These are phyloP conservation scores for Lymantria monacha DNA, from an alignment of 2,888 invertebrate species.

Conservation along the genomic window DNA sequence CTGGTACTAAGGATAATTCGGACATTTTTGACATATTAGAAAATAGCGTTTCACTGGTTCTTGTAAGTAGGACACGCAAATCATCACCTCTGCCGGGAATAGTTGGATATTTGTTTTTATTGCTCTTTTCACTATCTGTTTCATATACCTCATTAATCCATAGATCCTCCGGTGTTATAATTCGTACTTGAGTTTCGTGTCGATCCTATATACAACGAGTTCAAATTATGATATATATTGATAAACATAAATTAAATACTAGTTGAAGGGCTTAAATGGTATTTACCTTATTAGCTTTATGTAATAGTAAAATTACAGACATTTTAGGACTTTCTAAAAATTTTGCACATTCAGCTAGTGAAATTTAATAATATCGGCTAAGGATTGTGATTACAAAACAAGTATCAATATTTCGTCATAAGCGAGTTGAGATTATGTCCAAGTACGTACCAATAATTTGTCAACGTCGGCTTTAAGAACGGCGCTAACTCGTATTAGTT, in stretches of 20 bases:
- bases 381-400: too few relatives aligned
- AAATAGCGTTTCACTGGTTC: constrained; percentile 10
- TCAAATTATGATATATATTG: not conserved
- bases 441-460: constrained; percentile 53
- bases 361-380: too few relatives aligned
- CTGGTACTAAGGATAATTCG: constrained; percentile 42
- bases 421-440: too few relatives aligned
- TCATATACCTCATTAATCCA: constrained; percentile 21
- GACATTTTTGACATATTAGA: constrained; percentile 24
- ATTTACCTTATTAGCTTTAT: too few relatives aligned
- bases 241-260: not conserved
- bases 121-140: not conserved
- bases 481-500: constrained; percentile 57
- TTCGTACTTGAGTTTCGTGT: constrained; percentile 57
- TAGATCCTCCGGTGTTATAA: constrained; percentile 51
- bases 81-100: constrained; percentile 1
- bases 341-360: too few relatives aligned
- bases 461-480: constrained; percentile 60
- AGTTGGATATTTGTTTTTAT: not conserved
- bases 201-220: constrained; percentile 44
- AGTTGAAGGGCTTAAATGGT: too few relatives aligned
- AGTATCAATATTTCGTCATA: too few relatives aligned
- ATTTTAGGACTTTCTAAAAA: too few relatives aligned
- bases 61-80: constrained; percentile 13
- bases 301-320: too few relatives aligned